Conservation (phyloP, 2,113 vertebrate species). For the Hemichromis elongatus region DNA sequence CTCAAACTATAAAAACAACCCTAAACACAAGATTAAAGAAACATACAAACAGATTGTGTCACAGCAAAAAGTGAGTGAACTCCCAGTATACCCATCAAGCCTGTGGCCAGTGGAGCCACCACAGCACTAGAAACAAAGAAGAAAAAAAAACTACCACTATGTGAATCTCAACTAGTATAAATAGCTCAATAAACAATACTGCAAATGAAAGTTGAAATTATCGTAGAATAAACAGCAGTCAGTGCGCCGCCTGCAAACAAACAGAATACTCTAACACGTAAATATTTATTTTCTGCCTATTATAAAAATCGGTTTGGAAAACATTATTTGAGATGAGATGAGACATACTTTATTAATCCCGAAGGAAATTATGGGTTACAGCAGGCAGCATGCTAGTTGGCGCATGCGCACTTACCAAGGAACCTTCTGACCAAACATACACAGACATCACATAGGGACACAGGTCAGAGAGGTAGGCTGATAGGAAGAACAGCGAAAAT, state of each 20-base stretch:
- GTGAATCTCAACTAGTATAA: background rate
- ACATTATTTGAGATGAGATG: too few species aligned
- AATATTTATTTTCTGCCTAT: background rate
- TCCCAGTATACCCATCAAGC: background rate
- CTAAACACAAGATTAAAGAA: background rate
- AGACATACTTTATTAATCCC: too few species aligned
- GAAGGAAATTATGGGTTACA: too few species aligned
- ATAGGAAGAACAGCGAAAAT: too few species aligned
- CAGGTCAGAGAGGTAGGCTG: too few species aligned
- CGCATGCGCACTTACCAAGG: too few species aligned
- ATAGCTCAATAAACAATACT: background rate
- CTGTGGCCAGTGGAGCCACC: background rate
- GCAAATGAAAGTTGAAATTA: background rate
- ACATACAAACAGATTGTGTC: background rate
- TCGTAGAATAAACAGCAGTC: background rate
- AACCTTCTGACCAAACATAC: too few species aligned
- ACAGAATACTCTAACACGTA: background rate
- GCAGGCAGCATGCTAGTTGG: too few species aligned
- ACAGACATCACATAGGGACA: too few species aligned
- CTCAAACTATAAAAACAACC: background rate
- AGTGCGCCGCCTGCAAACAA: background rate
- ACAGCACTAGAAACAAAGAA: background rate
- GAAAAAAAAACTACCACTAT: background rate
- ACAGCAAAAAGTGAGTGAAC: background rate
- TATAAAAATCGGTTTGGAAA: background rate